Evolutionary conservation across 2,888 invertebrate species (phyloP), one percentile per base, ranked within the genome.

Genomic region (Notodonta ziczac): DNA sequence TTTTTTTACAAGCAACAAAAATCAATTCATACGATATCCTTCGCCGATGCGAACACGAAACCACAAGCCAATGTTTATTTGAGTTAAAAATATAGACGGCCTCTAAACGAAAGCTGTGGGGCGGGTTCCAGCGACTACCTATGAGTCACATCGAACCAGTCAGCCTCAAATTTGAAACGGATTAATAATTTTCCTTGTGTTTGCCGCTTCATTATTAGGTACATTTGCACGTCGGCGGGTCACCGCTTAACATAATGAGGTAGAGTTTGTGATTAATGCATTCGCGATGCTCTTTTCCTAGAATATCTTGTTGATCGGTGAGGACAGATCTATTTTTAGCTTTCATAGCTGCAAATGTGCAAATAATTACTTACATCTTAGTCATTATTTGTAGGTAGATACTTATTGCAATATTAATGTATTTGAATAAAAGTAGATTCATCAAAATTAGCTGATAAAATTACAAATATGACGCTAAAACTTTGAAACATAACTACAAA

Each of bases 81-180:
- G 53, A 62, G 64, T 67, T 72, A 74, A 73, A 73, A 77, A 73
- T 75, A 73, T 63, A 57, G 59, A 65, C 66, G 78, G 76, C 78
- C 78, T 80, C 75, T 73, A 74, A 77, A 72, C 66, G 78, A 81
- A 81, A 80, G 81, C 76, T 70, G 73, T 60, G 53, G 66, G 64
- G 62, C 66, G 66, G 71, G 76, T 73, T 72, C 62, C 62, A 64
- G 61, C 61, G 62, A 58, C 63, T 63, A 4, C 35, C 7, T 35
- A 59, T 74, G 68, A 70, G 61, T 74, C 72, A 74, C 65, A 70
- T 59, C 62, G 61, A 59, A 62, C 60, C 52, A 64, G 67, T 60
- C 64, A 62, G 66, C 67, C 66, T 67, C 58, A 61, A 70, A 71
- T 63, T 61, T 52, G 58, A 57, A 70, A 71, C 66, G 66, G 59